Evolutionary conservation across 2,888 invertebrate genomes (phyloP), one percentile per base, ranked within the genome.

Genomic region (Xylota segnis): DNA sequence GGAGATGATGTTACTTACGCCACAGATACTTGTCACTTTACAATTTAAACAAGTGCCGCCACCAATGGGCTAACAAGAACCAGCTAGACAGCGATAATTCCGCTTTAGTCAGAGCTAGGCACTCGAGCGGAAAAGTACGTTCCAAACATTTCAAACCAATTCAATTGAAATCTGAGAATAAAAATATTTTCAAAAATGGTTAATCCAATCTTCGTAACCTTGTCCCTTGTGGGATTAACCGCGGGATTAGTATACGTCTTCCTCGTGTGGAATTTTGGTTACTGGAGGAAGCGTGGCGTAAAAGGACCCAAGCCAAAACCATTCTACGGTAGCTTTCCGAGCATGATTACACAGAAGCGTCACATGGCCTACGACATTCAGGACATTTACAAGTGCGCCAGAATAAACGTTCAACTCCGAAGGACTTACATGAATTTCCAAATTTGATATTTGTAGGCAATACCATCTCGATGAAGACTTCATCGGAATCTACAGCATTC

Each of bases 251-350:
- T 88, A 74, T 92, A 89, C 87, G 43, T 81, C 0, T 90, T 90
- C 40, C 76, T 91, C 37, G 89, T 88, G 9, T 91, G 90, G 88
- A 91, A 90, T 40, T 92, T 90, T 54, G 83, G 89, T 29, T 91
- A 91, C 82, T 93, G 93, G 93, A 90, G 90, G 32, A 90, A 90
- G 47, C 89, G 89, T 0, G 90, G 90, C 0, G 90, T 93, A 0
- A 89, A 90, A 0, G 91, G 91, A 12, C 92, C 92, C 0, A 87
- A 88, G 61, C 93, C 93, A 0, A 77, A 63, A 5, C 52, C 90
- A 0, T 77, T 91, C 0, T 89, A 90, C 5, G 93, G 93, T 0
- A 93, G 91, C 76, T 88, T 91, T 37, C 90, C 90, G 1, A 88
- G 88, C 37, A 72, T 89, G 79, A 87, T 89, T 7, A 88, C 88